Base-by-base conservation (phyloP, 2,797 vertebrate genomes). In the Malurus leucopterus region DNA sequence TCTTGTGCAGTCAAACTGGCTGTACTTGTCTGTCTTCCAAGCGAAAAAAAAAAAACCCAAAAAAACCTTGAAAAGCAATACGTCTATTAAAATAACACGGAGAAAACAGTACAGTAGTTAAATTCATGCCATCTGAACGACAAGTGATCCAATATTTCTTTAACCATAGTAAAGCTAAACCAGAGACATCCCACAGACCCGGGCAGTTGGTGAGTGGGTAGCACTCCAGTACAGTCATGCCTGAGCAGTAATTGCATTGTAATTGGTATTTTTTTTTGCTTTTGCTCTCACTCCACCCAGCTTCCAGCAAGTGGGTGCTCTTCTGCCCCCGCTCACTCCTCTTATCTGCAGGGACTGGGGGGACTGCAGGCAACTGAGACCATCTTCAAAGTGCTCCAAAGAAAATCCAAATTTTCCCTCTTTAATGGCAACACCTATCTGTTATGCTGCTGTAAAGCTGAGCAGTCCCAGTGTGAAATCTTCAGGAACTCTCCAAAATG, bases 191-290 rank as follows among this genome's bases (percentile, higher is more conserved):
- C 91, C 84, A 92, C 90, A 93, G 86, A 69, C 70, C 79, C 3
- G 69, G 92, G 89, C 92, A 95, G 92, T 95, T 92, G 86, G 90
- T 94, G 91, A 94, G 92, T 95, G 92, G 95, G 93, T 67, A 90
- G 90, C 40, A 50, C 43, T 64, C 71, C 51, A 61, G 80, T 49
- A 86, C 80, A 88, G 55, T 92, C 86, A 92, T 79, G 77, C 88
- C 80, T 86, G 80, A 79, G 64, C 32, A 93, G 27, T 67, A 93
- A 93, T 89, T 84, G 61, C 68, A 82, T 73, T 76, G 90, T 84
- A 92, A 92, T 84, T 70, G 36, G 81, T 62, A 18, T 76, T 72
- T 92, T 36, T 78, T 36, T 78, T 86, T 84, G 34, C 49, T 81
- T 86, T 86, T 2, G 3, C 65, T 80, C 41, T 91, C 72, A 27